These are phyloP conservation scores for Micrasema minimum DNA, from an alignment of 1,140 invertebrate genomes.

Conservation along the genomic window DNA sequence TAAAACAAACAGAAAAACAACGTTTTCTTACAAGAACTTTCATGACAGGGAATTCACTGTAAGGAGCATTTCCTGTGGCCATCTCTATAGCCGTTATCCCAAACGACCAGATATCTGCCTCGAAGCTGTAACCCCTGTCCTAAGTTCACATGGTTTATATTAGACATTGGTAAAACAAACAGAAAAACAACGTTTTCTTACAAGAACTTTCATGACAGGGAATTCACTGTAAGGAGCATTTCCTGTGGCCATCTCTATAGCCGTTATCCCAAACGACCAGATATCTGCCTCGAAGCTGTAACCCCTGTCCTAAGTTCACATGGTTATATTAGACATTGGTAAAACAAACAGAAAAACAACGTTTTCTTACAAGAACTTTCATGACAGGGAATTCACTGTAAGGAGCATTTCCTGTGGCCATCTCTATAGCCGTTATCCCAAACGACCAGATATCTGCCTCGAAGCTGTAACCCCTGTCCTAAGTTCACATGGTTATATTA, in stretches of 20 bases:
- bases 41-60: conserved; percentile 99
- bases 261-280: conserved; percentile 99
- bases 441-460: conserved; percentile 99
- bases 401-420: conserved; percentile 98
- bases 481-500: too few relatives aligned
- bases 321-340: too few relatives aligned
- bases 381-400: conserved; percentile 99
- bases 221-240: conserved; percentile 99
- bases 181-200: too few relatives aligned
- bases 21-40: too few relatives aligned
- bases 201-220: conserved; percentile 99
- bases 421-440: conserved; percentile 98
- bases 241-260: conserved; percentile 98
- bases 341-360: too few relatives aligned
- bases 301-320: conserved; percentile 89
- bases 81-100: conserved; percentile 99
- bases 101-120: conserved; percentile 99
- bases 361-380: too few relatives aligned
- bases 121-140: conserved; percentile 98
- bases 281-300: conserved; percentile 99
- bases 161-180: too few relatives aligned
- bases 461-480: conserved; percentile 97
- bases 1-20: too few relatives aligned
- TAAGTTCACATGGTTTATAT: too few relatives aligned
- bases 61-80: conserved; percentile 98